Evolutionary conservation across 1,140 invertebrate genomes (phyloP), one percentile per base, ranked within the genome.

Genomic region (Eupristina koningsbergeri): DNA sequence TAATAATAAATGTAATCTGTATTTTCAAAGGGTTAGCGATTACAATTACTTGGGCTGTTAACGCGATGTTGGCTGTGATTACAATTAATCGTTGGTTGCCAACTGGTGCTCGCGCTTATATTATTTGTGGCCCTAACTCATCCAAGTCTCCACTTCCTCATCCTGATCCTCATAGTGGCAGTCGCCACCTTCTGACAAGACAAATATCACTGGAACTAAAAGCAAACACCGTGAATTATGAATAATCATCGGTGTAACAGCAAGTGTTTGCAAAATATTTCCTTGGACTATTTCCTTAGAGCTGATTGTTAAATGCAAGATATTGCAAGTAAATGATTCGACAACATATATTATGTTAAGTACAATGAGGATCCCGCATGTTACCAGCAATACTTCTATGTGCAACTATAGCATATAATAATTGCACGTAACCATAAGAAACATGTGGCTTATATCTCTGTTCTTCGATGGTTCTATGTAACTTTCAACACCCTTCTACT

Each of bases 1-100:
- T 47, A 26, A 76, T 76, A 75, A 58, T 76, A 76, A 76, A 76
- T 47, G 36, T 76, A 76, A 76, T 9, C 31, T 8, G 11, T 29
- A 31, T 36, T 77, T 77, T 36, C 53, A 77, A 77, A 77, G 29
- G 75, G 22, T 77, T 61, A 63, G 53, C 50, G 53, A 77, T 77
- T 63, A 63, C 75, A 63, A 77, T 77, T 77, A 77, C 75, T 77
- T 47, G 53, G 22, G 34, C 26, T 77, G 75, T 77, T 53, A 39
- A 63, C 75, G 34, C 31, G 29, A 36, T 29, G 31, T 58, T 50
- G 47, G 53, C 15, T 26, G 26, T 36, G n/a, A 17, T 19, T 39
- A 36, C 50, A 58, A 77, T 77, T 77, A 61, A 77, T 77, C 53
- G 75, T 77, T 36, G 75, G 41, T 36, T 53, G 41, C 36, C 47